phyloP scores from a whole-genome alignment of 2,888 invertebrate genomes.

The Steinernema hermaphroditum region DNA sequence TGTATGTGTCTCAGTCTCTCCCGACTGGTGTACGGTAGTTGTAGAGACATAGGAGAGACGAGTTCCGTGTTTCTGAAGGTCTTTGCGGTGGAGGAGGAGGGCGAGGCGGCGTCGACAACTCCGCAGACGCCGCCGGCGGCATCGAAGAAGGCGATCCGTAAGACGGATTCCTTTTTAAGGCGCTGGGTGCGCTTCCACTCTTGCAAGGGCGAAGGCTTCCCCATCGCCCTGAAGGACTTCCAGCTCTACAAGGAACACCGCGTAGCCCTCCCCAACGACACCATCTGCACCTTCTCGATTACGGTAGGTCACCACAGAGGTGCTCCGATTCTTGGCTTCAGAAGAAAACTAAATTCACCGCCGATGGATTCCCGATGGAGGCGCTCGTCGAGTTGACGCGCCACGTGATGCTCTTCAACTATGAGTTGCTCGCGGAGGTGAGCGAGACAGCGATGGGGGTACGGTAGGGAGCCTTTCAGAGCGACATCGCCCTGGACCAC shows the following conservation, averaged over 20 bases:
- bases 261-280: constrained; percentile 14
- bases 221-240: constrained; percentile 16
- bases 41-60: constrained; percentile 6
- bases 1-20: not conserved
- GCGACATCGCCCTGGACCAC: constrained; percentile 12
- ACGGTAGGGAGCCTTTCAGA: not conserved
- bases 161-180: constrained; percentile 18
- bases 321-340: not conserved
- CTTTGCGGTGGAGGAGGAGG: constrained; percentile 1
- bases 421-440: not conserved
- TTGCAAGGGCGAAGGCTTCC: constrained; percentile 16
- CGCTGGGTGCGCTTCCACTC: constrained; percentile 19
- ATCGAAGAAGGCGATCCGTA: constrained; percentile 7
- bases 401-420: constrained; percentile 13
- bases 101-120: not conserved
- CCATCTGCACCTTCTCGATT: not conserved
- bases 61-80: constrained; percentile 3
- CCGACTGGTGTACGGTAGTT: not conserved
- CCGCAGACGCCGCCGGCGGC: not conserved
- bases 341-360: constrained; percentile 7
- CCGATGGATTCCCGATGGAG: constrained; percentile 14
- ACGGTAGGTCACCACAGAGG: not conserved
- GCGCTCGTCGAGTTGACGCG: not conserved
- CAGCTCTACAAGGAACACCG: constrained; percentile 2
- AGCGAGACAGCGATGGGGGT: constrained; percentile 18